Conservation (phyloP, 2,797 vertebrate genomes). For the Fratercula arctica region DNA sequence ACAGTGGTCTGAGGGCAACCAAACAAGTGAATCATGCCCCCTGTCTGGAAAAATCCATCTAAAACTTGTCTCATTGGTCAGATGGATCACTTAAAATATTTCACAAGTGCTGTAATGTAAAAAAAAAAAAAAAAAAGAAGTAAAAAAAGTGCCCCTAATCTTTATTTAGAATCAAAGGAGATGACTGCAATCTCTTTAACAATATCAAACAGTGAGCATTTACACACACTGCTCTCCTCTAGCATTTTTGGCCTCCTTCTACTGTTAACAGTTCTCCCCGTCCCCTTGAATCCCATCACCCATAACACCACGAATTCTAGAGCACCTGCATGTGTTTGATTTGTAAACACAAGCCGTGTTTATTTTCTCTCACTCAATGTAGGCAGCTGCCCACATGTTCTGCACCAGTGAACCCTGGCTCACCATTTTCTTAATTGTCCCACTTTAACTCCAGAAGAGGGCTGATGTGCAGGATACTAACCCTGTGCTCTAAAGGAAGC, state of each 20-base stretch:
- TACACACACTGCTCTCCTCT: neutral
- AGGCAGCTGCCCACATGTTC: neutral
- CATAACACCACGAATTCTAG: neutral
- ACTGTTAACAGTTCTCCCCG: neutral
- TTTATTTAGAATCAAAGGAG: neutral
- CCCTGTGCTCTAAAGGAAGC: neutral
- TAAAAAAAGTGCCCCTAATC: neutral
- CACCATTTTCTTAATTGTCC: neutral
- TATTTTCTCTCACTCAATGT: neutral
- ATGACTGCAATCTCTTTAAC: neutral
- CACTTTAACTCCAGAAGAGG: neutral
- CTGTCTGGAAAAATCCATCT: neutral
- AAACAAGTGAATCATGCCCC: neutral
- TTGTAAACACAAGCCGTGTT: neutral
- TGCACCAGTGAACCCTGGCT: neutral
- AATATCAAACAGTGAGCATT: neutral
- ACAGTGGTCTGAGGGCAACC: neutral
- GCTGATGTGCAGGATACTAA: neutral
- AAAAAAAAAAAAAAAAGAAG: neutral
- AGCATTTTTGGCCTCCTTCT: neutral
- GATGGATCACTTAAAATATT: neutral
- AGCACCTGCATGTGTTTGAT: neutral
- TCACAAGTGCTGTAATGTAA: neutral
- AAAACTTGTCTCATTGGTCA: neutral
- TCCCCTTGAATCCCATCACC: neutral